Evolutionary conservation across 2,888 invertebrate species (phyloP), one percentile per base, ranked within the genome.

Genomic region (Idaea straminata): DNA sequence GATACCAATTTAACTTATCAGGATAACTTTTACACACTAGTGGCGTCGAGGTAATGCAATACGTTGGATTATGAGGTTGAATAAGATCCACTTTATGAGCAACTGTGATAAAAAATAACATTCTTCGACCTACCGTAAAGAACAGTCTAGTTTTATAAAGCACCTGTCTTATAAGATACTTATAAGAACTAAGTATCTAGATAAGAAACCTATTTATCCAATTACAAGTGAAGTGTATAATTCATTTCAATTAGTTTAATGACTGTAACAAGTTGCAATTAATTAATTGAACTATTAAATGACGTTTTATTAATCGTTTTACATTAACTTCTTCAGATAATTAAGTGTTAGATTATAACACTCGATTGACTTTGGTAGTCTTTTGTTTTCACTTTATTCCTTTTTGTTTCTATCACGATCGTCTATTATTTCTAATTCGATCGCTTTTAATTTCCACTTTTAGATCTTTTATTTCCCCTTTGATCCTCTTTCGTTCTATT

Each of bases 161-260:
- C 47, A 10, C 47, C 59, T 59, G 59, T 59, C 59, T 16, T 59
- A 58, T 59, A 59, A 59, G 59, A 59, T 34, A 34, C 59, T 16
- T 59, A 58, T 59, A 59, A 59, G 59, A 59, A 34, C 59, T 59
- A 59, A 59, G 59, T 34, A 59, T 59, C 59, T 34, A 15, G 59
- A 69, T 66, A 13, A 7, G 35, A 16, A 57, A 6, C 47, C 64
- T 63, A 66, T 63, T 63, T 65, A 13, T 64, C 59, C 67, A 68
- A 66, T 70, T 67, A 67, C 63, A 70, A 66, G 64, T 66, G 59
- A 70, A 66, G 57, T 47, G 67, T 59, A 63, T 65, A 66, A 67
- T 67, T 69, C 67, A 67, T 63, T 62, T 66, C 66, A 69, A 69
- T 67, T 67, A 64, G 10, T 34, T 13, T 25, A 34, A 59, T 59